These are phyloP conservation scores for Frankliniella intonsa DNA, from an alignment of 2,888 invertebrate genomes.

Conservation along the genomic window DNA sequence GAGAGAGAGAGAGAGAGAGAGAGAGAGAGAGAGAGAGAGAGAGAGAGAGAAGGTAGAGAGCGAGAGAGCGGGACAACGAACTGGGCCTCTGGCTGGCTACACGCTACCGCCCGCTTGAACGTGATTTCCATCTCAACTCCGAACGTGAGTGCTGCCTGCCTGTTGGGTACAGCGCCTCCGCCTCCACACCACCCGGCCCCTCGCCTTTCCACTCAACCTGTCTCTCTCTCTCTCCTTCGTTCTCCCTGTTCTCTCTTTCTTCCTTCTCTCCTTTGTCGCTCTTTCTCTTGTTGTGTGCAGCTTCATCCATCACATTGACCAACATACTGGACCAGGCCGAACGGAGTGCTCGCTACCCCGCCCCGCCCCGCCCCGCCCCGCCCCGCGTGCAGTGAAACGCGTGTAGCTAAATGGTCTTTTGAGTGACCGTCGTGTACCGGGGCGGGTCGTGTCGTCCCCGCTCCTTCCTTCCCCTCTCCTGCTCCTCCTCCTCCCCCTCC, in stretches of 20 bases:
- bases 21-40: not conserved
- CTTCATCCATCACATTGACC: not conserved
- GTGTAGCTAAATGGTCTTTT: constrained; percentile 1
- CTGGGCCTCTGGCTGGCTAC: not conserved
- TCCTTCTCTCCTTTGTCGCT: too few relatives aligned
- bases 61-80: not conserved
- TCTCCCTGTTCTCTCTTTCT: not conserved
- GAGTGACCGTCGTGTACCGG: not conserved
- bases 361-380: not conserved
- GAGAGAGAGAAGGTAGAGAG: not conserved
- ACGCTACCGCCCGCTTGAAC: not conserved
- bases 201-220: too few relatives aligned
- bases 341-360: too few relatives aligned
- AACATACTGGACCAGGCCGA: too few relatives aligned
- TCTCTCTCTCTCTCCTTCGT: not conserved
- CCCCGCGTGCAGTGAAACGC: not conserved
- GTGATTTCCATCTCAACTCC: constrained; percentile 25
- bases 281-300: not conserved
- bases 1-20: too few relatives aligned
- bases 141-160: not conserved
- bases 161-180: too few relatives aligned
- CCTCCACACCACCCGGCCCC: too few relatives aligned
- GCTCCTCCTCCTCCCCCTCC: not conserved
- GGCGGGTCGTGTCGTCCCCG: not conserved
- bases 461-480: not conserved